A percentile compares a stretch with the other conserved stretches of the same genome.
phyloP scores from a whole-genome alignment of 2,113 vertebrate genomes.

The Cardinalis cardinalis region DNA sequence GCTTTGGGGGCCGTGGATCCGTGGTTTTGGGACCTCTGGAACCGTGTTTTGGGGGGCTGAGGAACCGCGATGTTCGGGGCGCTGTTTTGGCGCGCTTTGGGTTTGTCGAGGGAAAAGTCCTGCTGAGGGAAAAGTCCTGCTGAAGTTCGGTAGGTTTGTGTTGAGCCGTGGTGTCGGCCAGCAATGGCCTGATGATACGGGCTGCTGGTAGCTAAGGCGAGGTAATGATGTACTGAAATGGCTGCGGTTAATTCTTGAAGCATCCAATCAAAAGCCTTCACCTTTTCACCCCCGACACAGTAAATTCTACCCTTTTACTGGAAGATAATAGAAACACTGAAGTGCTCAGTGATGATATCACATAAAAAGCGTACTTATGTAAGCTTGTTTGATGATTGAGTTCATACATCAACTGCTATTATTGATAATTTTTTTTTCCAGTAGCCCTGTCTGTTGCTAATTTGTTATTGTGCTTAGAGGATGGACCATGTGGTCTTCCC shows the following conservation, averaged over 20 bases:
- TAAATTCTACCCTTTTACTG: not conserved
- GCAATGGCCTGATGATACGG: fast-evolving
- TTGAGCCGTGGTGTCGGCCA: not conserved
- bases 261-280: not conserved
- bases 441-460: not conserved
- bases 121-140: not conserved
- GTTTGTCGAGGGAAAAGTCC: no score
- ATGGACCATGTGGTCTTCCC: not conserved
- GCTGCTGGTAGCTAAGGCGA: not conserved
- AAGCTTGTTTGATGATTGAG: not conserved
- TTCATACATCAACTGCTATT: not conserved
- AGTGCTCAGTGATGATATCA: not conserved
- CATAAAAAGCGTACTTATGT: not conserved
- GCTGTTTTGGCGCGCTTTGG: not conserved
- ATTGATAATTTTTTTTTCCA: not conserved
- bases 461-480: not conserved
- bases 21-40: fast-evolving
- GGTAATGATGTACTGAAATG: fast-evolving
- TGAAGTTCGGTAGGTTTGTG: not conserved
- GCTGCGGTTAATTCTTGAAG: fast-evolving
- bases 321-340: not conserved
- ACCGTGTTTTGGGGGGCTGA: no score
- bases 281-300: fast-evolving
- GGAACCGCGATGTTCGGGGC: not conserved
- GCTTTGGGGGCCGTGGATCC: no score